Evolutionary conservation across 2,888 invertebrate species (phyloP).

Genomic region (Hyposoter dolosus): DNA sequence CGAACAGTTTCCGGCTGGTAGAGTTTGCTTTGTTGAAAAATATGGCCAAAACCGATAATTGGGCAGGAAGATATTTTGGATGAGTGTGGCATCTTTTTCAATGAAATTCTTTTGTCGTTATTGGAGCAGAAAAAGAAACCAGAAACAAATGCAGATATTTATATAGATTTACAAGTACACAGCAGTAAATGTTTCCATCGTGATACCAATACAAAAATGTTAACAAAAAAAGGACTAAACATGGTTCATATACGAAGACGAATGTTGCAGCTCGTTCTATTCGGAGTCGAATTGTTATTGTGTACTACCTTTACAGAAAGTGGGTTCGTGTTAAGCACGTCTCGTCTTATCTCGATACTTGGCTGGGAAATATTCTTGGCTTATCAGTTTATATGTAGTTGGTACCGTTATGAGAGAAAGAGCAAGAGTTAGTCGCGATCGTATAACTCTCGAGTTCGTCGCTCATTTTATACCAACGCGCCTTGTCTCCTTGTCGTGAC

Average conservation of each 20-base stretch:
- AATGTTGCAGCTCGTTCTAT: not conserved
- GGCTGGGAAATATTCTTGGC: constrained; percentile 49
- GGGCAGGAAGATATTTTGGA: not conserved
- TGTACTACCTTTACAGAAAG: constrained; percentile 21
- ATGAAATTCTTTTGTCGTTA: not conserved
- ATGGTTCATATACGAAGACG: not conserved
- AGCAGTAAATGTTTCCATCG: not conserved
- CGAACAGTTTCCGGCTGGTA: not conserved
- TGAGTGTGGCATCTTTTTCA: not conserved
- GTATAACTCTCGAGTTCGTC: constrained; percentile 36
- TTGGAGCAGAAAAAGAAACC: constrained; percentile 14
- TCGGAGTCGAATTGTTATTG: constrained; percentile 17
- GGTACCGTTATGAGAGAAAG: constrained; percentile 4
- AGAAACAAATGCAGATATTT: not conserved
- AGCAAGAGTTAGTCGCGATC: constrained; percentile 32
- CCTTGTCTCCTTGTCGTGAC: constrained; percentile 9
- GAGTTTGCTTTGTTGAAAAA: not conserved
- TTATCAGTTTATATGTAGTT: constrained; percentile 49
- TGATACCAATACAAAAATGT: not conserved
- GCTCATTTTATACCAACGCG: constrained; percentile 17
- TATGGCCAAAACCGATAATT: not conserved
- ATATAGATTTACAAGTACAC: not conserved
- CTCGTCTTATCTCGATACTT: constrained; percentile 55
- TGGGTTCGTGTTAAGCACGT: constrained; percentile 26
- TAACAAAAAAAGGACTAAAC: not conserved